phyloP scores from a whole-genome alignment of 1,140 invertebrate species.

The Lordiphosa collinella region DNA sequence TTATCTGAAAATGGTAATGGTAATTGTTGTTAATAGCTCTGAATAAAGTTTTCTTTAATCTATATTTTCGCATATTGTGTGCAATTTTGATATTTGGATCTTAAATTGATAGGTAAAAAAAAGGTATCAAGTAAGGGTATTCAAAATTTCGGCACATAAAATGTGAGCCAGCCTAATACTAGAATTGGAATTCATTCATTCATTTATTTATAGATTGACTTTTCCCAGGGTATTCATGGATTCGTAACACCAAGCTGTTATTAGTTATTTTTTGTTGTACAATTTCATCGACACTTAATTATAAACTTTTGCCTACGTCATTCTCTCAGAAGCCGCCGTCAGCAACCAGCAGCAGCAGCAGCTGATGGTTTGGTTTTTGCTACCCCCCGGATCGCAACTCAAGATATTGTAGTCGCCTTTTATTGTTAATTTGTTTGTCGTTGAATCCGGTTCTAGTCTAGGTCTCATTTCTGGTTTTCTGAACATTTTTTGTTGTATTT shows the following conservation, averaged over 20 bases:
- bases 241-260: slow-evolving; percentile 33
- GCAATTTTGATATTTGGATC: too few relatives aligned
- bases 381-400: slow-evolving; percentile 34
- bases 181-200: too few relatives aligned
- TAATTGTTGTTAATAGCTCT: too few relatives aligned
- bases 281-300: slow-evolving; percentile 73
- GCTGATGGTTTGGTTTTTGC: slow-evolving; percentile 38
- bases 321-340: slow-evolving; percentile 30
- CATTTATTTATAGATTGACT: neutral
- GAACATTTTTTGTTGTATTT: slow-evolving; percentile 8
- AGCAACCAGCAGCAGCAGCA: slow-evolving; percentile 23
- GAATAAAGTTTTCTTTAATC: too few relatives aligned
- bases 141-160: too few relatives aligned
- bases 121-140: too few relatives aligned
- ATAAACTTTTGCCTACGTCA: slow-evolving; percentile 66
- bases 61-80: too few relatives aligned
- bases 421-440: slow-evolving; percentile 70
- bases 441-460: slow-evolving; percentile 59
- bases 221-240: slow-evolving; percentile 41
- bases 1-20: too few relatives aligned
- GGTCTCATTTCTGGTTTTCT: slow-evolving; percentile 66
- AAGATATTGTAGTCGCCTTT: slow-evolving; percentile 32
- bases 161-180: too few relatives aligned
- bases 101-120: too few relatives aligned
- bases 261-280: slow-evolving; percentile 37